Evolutionary conservation across 1,140 invertebrate genomes (phyloP), one percentile per base, ranked within the genome.

Genomic region (Pygmarrhopalites habei): DNA sequence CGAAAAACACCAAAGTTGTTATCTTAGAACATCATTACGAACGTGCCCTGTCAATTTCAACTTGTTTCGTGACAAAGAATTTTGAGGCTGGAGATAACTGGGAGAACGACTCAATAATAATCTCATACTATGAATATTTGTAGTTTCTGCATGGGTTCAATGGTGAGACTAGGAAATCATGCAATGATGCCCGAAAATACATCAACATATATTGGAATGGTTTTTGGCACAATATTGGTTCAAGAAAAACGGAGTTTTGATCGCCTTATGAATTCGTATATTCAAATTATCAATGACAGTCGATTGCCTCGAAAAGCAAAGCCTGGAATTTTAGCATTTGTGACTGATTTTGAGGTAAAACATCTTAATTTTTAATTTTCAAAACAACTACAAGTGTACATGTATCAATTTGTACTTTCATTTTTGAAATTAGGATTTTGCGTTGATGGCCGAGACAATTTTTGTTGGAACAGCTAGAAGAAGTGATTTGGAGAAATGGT

Each of bases 401-500:
- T 59, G 15, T 25, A 19, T 46, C 25, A 15, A 44, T 51, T 51
- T 68, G 43, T 35, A 25, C 23, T 60, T 43, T 17, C 57, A 62
- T 53, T 52, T 35, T 1, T 30, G n/a, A 23, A 7, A 73, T 3
- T 64, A 91, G 82, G 86, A 87, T 70, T 95, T 97, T 82, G 86
- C 90, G 10, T 82, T 82, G 67, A 90, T 86, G 59, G 86, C 91
- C 43, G 92, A 96, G 77, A 82, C 78, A 51, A 90, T 97, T 55
- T 93, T 97, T 73, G 86, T 85, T 61, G 86, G 85, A 71, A 89
- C 90, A 29, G 88, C 92, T 63, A 81, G 95, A 49, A 84, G 92
- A 70, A 85, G 89, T n/a, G 95, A 98, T 78, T 82, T 98, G 62
- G 94, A 98, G 72, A 94, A 95, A 73, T 97, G 95, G 84, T 96